Conservation (phyloP, 2,888 invertebrate species). For the Chromoteleia sp. region DNA sequence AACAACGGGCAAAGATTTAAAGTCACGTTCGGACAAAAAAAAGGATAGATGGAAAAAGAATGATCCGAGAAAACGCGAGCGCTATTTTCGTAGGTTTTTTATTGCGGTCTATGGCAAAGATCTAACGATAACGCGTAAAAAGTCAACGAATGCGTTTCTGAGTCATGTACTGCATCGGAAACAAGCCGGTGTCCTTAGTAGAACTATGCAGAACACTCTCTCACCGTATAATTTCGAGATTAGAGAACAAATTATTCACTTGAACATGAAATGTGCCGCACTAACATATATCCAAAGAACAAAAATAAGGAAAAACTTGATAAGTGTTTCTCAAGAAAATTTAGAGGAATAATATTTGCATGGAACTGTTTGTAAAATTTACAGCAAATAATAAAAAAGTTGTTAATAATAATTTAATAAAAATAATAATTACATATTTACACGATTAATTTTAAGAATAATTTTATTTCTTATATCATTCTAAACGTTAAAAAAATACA, state of each 20-base stretch:
- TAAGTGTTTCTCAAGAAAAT: neutral
- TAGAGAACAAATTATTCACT: constrained; percentile 27
- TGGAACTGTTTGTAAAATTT: neutral
- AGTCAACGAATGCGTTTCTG: constrained; percentile 54
- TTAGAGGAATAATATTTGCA: neutral
- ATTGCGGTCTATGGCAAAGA: constrained; percentile 49
- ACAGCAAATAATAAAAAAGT: too few species aligned
- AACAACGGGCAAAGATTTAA: constrained; percentile 27
- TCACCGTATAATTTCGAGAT: constrained; percentile 35
- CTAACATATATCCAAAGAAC: neutral
- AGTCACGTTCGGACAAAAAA: constrained; percentile 40
- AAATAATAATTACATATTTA: too few species aligned
- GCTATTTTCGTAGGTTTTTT: constrained; percentile 54
- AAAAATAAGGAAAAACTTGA: neutral
- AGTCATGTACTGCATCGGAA: constrained; percentile 55
- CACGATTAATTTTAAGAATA: too few species aligned
- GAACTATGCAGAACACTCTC: constrained; percentile 34
- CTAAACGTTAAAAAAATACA: too few species aligned
- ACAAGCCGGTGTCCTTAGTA: constrained; percentile 28
- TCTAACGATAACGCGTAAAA: constrained; percentile 53
- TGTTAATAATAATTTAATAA: too few species aligned
- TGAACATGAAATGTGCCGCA: constrained; percentile 7
- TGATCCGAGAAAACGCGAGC: constrained; percentile 18
- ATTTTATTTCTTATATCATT: too few species aligned
- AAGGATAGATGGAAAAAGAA: neutral